Evolutionary conservation across 2,888 invertebrate species (phyloP).

Genomic region (Operophtera brumata): DNA sequence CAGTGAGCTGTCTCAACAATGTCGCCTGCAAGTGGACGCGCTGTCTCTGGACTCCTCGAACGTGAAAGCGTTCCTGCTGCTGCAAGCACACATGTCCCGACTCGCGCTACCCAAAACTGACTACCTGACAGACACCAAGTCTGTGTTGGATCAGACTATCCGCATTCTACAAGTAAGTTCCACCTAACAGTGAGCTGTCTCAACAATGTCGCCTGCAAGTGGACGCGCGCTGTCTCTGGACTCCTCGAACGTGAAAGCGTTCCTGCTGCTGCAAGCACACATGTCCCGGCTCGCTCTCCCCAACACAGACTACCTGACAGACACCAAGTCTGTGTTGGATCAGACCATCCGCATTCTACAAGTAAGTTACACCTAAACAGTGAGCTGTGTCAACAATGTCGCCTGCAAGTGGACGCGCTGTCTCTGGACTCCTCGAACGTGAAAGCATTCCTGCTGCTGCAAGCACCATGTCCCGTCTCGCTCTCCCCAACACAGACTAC

Average conservation of each 20-base stretch:
- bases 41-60: conserved; percentile 49
- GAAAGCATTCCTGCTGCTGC: conserved; percentile 95
- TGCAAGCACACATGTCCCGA: conserved; percentile 97
- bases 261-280: conserved; percentile 96
- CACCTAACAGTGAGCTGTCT: neutral
- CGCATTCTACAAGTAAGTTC: conserved; percentile 92
- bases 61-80: conserved; percentile 94
- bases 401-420: neutral
- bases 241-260: conserved; percentile 88
- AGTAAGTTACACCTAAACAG: no score
- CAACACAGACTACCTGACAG: conserved; percentile 96
- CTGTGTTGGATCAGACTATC: conserved; percentile 97
- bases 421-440: conserved; percentile 74
- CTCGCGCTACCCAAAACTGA: conserved; percentile 93
- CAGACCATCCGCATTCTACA: conserved; percentile 97
- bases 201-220: neutral
- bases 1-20: neutral
- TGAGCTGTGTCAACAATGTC: neutral
- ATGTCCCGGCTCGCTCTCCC: conserved; percentile 91
- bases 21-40: neutral
- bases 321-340: conserved; percentile 97
- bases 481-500: conserved; percentile 95
- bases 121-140: conserved; percentile 97
- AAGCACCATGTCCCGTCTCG: conserved; percentile 92
- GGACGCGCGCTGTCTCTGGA: neutral